Conservation (phyloP, 2,113 vertebrate species). For the Amazona vittata region DNA sequence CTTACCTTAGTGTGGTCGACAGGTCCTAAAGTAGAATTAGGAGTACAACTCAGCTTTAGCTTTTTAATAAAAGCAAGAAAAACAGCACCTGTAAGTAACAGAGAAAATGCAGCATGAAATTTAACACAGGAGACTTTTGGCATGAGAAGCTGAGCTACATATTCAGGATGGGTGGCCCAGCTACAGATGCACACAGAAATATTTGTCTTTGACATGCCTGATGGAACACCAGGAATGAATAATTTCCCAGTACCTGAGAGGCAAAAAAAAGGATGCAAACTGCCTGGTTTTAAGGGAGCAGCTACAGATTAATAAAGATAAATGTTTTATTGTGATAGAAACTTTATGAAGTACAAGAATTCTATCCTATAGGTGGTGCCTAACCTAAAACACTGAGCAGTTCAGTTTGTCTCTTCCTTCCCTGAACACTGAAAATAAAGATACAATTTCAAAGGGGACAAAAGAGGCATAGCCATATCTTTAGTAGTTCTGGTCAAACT, state of each 20-base stretch:
- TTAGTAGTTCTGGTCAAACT: neutral
- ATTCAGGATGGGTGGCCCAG: constrained; percentile 56
- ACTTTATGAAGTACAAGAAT: neutral
- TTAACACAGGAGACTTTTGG: neutral
- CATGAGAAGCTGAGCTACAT: constrained; percentile 5
- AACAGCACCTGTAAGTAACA: constrained; percentile 13
- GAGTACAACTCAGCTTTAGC: neutral
- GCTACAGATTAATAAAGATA: neutral
- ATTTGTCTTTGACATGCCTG: constrained; percentile 60
- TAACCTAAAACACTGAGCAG: neutral
- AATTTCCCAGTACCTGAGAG: constrained; percentile 39
- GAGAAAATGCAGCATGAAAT: constrained; percentile 47
- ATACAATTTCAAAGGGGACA: neutral
- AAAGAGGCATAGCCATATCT: neutral
- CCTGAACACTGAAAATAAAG: neutral
- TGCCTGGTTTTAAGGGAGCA: constrained; percentile 1
- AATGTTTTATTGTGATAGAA: neutral
- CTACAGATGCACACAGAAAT: constrained; percentile 49
- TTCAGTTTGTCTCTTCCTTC: neutral
- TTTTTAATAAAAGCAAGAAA: neutral
- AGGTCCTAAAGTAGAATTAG: neutral
- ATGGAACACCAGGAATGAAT: constrained; percentile 47
- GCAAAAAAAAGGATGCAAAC: neutral
- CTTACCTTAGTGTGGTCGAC: neutral
- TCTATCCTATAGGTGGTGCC: neutral